Evolutionary conservation across 2,888 invertebrate genomes (phyloP).

Genomic region (Tuberolachnus salignus): DNA sequence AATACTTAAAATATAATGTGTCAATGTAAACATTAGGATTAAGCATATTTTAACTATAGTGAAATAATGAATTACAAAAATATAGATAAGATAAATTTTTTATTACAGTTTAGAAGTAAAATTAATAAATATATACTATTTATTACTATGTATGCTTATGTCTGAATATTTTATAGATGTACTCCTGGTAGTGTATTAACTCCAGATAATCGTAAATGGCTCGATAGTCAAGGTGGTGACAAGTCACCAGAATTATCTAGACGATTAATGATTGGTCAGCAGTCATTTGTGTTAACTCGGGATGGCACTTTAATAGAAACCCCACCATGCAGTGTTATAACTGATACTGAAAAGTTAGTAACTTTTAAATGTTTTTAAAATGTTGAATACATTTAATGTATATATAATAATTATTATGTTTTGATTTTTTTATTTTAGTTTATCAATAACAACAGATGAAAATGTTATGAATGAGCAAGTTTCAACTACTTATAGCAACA

Average conservation of each 20-base stretch:
- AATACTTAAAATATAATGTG: not conserved
- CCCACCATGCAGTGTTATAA: slow-evolving; percentile 57
- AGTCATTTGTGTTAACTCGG: slow-evolving; percentile 61
- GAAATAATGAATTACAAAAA: not conserved
- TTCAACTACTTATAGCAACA: not conserved
- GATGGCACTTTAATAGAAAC: slow-evolving; percentile 62
- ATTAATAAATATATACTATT: not conserved
- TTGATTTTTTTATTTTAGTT: slow-evolving; percentile 36
- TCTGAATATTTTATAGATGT: slow-evolving; percentile 55
- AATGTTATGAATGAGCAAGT: not conserved
- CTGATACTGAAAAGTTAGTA: slow-evolving; percentile 58
- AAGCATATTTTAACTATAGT: not conserved
- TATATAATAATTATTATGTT: not conserved
- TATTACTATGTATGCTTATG: slow-evolving; percentile 17
- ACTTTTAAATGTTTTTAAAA: not conserved
- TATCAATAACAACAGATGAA: slow-evolving; percentile 7
- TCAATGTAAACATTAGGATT: slow-evolving; percentile 15
- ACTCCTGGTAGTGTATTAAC: slow-evolving; percentile 61
- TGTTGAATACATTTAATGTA: not conserved
- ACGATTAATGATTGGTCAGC: slow-evolving; percentile 62
- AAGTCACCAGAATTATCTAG: slow-evolving; percentile 61
- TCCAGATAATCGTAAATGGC: slow-evolving; percentile 62
- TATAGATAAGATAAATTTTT: slow-evolving; percentile 31
- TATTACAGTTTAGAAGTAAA: not conserved
- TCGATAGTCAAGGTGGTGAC: slow-evolving; percentile 62